A percentile compares a stretch with the other conserved stretches of the same genome.
These are phyloP conservation scores for Volucella inanis DNA, from an alignment of 2,888 invertebrate genomes.

Conservation along the genomic window DNA sequence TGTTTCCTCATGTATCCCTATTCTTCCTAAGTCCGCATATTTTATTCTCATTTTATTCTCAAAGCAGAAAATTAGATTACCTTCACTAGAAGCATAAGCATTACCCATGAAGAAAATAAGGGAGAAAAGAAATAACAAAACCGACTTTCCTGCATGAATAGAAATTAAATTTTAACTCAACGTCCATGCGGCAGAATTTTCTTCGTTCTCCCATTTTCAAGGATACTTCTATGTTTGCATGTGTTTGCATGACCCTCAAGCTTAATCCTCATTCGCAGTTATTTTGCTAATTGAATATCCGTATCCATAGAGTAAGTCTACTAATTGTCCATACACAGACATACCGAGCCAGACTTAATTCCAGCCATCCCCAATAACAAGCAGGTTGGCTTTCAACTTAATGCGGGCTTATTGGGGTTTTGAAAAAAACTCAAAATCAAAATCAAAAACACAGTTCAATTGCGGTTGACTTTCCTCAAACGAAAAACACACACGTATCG, in stretches of 20 bases:
- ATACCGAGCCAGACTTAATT: neutral
- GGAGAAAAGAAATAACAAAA: neutral
- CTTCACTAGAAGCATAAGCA: slow-evolving; percentile 18
- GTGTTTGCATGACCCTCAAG: neutral
- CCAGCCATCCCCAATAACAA: neutral
- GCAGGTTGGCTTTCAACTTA: slow-evolving; percentile 2
- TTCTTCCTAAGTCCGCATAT: slow-evolving; percentile 38
- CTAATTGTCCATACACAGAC: neutral
- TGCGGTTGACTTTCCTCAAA: slow-evolving; percentile 48
- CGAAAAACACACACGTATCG: slow-evolving; percentile 9
- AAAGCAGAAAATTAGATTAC: slow-evolving; percentile 56
- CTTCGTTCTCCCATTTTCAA: neutral
- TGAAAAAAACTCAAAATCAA: neutral
- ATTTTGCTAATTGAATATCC: neutral
- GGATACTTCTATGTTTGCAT: neutral
- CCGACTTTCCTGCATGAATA: slow-evolving; percentile 13
- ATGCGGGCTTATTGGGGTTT: neutral
- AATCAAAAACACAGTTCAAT: slow-evolving; percentile 40
- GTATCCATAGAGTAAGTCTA: neutral
- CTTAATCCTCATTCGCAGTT: neutral
- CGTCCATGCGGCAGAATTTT: slow-evolving; percentile 29
- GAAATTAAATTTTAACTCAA: slow-evolving; percentile 52
- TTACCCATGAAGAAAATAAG: slow-evolving; percentile 9
- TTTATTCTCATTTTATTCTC: slow-evolving; percentile 44
- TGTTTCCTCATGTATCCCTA: neutral